phyloP scores from a whole-genome alignment of 2,888 invertebrate species.

The Exephanes ischioxanthus region DNA sequence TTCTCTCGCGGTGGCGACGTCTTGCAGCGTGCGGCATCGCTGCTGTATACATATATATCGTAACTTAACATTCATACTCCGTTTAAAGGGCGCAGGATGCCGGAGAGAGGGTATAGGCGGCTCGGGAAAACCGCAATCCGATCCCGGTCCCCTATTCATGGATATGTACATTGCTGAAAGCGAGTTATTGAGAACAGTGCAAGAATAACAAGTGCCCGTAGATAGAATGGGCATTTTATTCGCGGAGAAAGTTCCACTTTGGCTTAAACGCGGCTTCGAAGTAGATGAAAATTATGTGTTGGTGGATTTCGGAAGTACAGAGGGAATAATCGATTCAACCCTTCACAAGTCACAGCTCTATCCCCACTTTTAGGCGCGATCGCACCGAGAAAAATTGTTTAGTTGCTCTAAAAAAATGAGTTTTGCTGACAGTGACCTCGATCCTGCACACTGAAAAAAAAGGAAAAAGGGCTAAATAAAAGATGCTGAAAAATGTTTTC shows the following conservation, averaged over 20 bases:
- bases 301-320: background rate
- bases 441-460: too few species aligned
- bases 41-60: constrained; percentile 5
- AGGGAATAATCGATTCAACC: background rate
- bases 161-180: constrained; percentile 4
- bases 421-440: too few species aligned
- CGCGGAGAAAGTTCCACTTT: background rate
- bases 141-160: constrained; percentile 26
- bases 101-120: background rate
- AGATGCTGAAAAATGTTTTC: background rate
- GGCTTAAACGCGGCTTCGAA: background rate
- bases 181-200: background rate
- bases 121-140: constrained; percentile 14
- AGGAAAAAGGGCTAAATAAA: background rate
- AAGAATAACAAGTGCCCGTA: constrained; percentile 15
- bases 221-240: constrained; percentile 5
- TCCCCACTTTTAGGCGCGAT: too few species aligned
- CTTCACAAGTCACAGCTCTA: too few species aligned
- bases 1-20: constrained; percentile 25
- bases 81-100: constrained; percentile 9
- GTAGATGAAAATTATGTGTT: background rate
- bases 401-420: too few species aligned
- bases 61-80: constrained; percentile 42
- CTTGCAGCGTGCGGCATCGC: constrained; percentile 38
- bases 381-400: too few species aligned